These are phyloP conservation scores for Melanchra persicariae DNA, from an alignment of 2,888 invertebrate genomes.

Conservation along the genomic window DNA sequence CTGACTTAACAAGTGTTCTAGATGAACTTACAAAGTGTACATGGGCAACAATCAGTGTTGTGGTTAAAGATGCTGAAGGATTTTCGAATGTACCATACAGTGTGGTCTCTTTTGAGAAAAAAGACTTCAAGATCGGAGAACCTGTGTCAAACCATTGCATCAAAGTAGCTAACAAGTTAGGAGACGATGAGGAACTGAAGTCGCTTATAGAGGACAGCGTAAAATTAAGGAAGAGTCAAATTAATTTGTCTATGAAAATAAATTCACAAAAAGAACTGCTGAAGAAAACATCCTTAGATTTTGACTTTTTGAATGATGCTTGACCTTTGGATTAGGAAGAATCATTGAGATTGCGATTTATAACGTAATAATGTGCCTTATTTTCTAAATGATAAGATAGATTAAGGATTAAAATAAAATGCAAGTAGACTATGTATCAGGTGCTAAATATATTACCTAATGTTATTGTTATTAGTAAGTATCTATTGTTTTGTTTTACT, in stretches of 20 bases:
- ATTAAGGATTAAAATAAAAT: neutral
- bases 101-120: conserved; percentile 87
- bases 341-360: conserved; percentile 25
- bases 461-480: conserved; percentile 25
- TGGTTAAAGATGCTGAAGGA: conserved; percentile 80
- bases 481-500: conserved; percentile 8
- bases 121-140: conserved; percentile 87
- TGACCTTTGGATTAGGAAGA: conserved; percentile 28
- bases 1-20: conserved; percentile 75
- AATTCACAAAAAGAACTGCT: conserved; percentile 81
- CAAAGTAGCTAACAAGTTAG: conserved; percentile 72
- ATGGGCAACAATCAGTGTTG: conserved; percentile 85
- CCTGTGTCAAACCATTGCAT: conserved; percentile 81
- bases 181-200: conserved; percentile 80
- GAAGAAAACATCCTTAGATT: conserved; percentile 79
- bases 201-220: conserved; percentile 86
- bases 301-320: conserved; percentile 82
- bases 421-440: neutral
- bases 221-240: conserved; percentile 81
- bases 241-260: conserved; percentile 78
- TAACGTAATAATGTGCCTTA: conserved; percentile 55
- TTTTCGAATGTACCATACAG: conserved; percentile 84
- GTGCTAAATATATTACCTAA: conserved; percentile 32
- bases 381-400: conserved; percentile 17
- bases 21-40: conserved; percentile 82